Conservation (phyloP, 2,888 invertebrate genomes). For the Busseola fusca region DNA sequence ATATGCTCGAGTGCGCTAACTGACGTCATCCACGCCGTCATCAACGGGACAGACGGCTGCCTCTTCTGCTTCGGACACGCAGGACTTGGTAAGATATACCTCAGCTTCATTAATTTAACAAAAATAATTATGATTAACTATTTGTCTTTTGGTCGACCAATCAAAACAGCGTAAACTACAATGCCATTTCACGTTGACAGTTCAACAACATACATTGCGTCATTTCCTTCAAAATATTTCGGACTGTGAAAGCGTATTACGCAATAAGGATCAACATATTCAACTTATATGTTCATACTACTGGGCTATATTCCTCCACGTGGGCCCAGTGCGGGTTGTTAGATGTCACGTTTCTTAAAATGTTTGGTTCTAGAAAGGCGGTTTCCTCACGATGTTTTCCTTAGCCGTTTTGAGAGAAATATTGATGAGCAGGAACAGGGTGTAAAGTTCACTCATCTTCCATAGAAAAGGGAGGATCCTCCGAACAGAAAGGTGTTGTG, state of each 20-base stretch:
- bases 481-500: too few relatives aligned
- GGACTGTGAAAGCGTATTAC: not conserved
- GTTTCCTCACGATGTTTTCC: too few relatives aligned
- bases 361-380: too few relatives aligned
- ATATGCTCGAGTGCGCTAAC: slow-evolving; percentile 96
- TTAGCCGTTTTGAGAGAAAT: too few relatives aligned
- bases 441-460: too few relatives aligned
- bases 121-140: not conserved
- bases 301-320: too few relatives aligned
- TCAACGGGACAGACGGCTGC: slow-evolving; percentile 97
- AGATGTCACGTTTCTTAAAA: too few relatives aligned
- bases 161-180: not conserved
- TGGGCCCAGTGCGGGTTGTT: too few relatives aligned
- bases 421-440: too few relatives aligned
- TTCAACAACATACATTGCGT: not conserved
- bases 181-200: not conserved
- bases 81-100: slow-evolving; percentile 91
- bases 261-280: not conserved
- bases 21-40: slow-evolving; percentile 98
- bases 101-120: not conserved
- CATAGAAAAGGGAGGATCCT: too few relatives aligned
- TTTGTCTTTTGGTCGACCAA: not conserved
- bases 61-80: slow-evolving; percentile 97
- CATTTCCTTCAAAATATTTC: not conserved
- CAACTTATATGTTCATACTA: too few relatives aligned